Evolutionary conservation across 2,797 vertebrate genomes (phyloP), one percentile per base, ranked within the genome.

Genomic region (Eurystomus glaucurus): DNA sequence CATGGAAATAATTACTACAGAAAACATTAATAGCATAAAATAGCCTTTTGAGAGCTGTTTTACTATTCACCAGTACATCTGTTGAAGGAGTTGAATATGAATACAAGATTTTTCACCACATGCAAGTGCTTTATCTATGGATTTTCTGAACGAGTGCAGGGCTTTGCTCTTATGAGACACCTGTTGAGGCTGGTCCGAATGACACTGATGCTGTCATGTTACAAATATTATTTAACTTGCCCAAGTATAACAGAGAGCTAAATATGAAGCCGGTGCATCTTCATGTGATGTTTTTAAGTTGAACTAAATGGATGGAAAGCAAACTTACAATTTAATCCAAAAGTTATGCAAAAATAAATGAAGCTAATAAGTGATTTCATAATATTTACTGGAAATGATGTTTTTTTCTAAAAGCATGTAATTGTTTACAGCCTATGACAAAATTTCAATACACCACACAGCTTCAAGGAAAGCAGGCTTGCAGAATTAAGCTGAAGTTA

Each of bases 401-500:
- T 26, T 50, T 78, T 51, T 14, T 46, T 11, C 75, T 64, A 37
- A 79, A 87, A 72, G 2, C 10, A 6, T 20, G 6, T 45, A 31
- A 28, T 10, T 15, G 4, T 61, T 68, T 55, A 25, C 31, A 52
- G 7, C 10, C 20, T 57, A 29, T 1, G 6, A 29, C 5, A 1
- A 29, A 4, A 1, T 71, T 61, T 90, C n/a, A 77, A 25, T 11
- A 11, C 4, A 33, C 3, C 16, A 23, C 11, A 10, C 10, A 13
- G 33, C 10, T 52, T 14, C 28, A 50, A 61, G 31, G 31, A 20
- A 82, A 79, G 45, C 0, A 0, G 14, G 22, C 11, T 71, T 48
- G 20, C 4, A 28, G 25, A 28, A 54, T 71, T 31, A 69, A 14
- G 17, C 19, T 90, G 46, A 85, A 76, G 48, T 65, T 45, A 65